Evolutionary conservation across 2,797 vertebrate species (phyloP), one percentile per base, ranked within the genome.

Genomic region (Chromobotia macracanthus): DNA sequence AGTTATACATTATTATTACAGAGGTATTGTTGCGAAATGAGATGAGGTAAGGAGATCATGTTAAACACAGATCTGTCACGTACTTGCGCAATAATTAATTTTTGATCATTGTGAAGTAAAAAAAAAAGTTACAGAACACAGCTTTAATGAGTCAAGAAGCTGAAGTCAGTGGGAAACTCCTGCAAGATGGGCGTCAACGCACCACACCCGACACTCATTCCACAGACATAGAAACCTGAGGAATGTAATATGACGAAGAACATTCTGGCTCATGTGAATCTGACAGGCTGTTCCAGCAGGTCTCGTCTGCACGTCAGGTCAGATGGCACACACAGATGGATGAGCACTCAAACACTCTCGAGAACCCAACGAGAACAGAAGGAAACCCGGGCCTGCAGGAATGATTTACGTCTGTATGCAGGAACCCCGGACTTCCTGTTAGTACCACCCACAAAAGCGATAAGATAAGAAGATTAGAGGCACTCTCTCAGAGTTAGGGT

Each of bases 311-410:
- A 1, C 16, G 9, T 21, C 21, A 46, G 61, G 48, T 53, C 80
- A 72, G 80, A 70, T 71, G 65, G 44, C 76, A 60, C 64, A 28
- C 71, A n/a, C 69, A 72, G 51, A 69, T 69, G 74, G 66, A 10
- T 23, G 41, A 10, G 18, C 75, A 38, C 60, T 65, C 76, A 71
- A 72, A 79, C 77, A 48, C 50, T 44, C 15, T 13, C 68, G 38
- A n/a, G n/a, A 64, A 63, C 6, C 2, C 55, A 12, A 18, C 69
- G 0, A 19, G 16, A 73, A 16, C 72, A 0, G 9, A 66, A 50
- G 63, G 50, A 75, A 66, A 66, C 63, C 19, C 50, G 2, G 73
- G 10, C 15, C 63, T 19, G 50, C 21, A 56, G 53, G 10, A 44
- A 53, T 38, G 6, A 61, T 65, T 53, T 12, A 65, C 61, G 35